Evolutionary conservation across 2,113 vertebrate genomes (phyloP).

Genomic region (Chloropsis hardwickii): DNA sequence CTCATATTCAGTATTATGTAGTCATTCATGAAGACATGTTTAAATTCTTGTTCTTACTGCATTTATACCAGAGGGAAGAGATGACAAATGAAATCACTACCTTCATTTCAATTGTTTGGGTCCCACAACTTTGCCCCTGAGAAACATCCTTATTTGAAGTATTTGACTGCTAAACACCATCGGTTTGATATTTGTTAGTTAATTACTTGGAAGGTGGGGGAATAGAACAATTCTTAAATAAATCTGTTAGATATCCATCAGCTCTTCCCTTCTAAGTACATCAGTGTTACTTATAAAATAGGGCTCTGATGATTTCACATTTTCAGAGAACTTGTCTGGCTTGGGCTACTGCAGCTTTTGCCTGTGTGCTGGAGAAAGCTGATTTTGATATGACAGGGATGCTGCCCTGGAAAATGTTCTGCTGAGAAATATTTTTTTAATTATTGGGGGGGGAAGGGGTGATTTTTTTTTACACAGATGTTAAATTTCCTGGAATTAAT

Average conservation of each 20-base stretch:
- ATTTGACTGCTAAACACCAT: neutral
- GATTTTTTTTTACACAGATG: slow-evolving; percentile 31
- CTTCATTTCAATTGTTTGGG: neutral
- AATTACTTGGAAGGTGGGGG: neutral
- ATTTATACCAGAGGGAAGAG: neutral
- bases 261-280: neutral
- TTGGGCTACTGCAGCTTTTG: neutral
- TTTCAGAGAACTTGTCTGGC: neutral
- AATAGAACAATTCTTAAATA: neutral
- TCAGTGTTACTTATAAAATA: neutral
- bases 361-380: neutral
- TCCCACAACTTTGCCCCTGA: neutral
- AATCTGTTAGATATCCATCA: neutral
- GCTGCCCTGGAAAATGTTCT: slow-evolving; percentile 38
- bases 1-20: neutral
- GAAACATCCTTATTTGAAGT: neutral
- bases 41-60: neutral
- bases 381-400: neutral
- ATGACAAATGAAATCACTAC: neutral
- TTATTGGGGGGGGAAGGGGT: neutral
- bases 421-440: slow-evolving; percentile 24
- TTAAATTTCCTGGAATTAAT: slow-evolving; percentile 61
- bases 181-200: neutral
- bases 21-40: neutral
- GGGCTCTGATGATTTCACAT: slow-evolving; percentile 28